These are phyloP conservation scores for Melikaiella ostensackeni DNA, from an alignment of 2,888 invertebrate genomes.

Conservation along the genomic window DNA sequence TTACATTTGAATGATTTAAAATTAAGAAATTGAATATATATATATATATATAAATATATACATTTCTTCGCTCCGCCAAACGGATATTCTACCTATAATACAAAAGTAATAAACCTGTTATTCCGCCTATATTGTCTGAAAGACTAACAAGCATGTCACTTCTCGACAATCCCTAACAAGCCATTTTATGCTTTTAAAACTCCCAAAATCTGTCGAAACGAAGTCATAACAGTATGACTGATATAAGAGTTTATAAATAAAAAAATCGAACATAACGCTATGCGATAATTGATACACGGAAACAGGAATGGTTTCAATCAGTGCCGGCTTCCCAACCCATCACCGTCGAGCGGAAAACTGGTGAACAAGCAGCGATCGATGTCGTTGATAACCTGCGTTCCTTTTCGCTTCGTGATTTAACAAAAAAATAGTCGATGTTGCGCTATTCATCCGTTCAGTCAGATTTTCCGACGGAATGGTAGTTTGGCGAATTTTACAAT, in stretches of 20 bases:
- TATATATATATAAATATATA: too few species aligned
- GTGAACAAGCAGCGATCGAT: constrained; percentile 38
- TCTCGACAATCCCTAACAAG: background rate
- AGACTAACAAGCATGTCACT: background rate
- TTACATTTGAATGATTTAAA: too few species aligned
- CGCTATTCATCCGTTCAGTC: constrained; percentile 24
- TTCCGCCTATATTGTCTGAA: background rate
- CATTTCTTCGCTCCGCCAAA: too few species aligned
- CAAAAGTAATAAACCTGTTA: background rate
- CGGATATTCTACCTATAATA: too few species aligned
- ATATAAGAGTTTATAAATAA: background rate
- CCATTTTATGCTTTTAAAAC: background rate
- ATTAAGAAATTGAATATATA: too few species aligned
- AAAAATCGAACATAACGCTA: constrained; percentile 2
- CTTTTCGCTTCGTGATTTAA: constrained; percentile 34
- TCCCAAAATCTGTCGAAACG: background rate
- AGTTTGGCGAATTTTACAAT: constrained; percentile 26
- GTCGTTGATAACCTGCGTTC: constrained; percentile 36
- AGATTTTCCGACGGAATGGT: constrained; percentile 10
- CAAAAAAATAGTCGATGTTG: constrained; percentile 36
- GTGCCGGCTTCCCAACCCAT: constrained; percentile 27
- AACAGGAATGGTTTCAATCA: constrained; percentile 39
- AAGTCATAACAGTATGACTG: background rate
- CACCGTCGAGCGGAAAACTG: constrained; percentile 28
- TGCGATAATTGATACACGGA: constrained; percentile 30